Conservation (phyloP, 2,113 vertebrate genomes). For the Platichthys flesus region DNA sequence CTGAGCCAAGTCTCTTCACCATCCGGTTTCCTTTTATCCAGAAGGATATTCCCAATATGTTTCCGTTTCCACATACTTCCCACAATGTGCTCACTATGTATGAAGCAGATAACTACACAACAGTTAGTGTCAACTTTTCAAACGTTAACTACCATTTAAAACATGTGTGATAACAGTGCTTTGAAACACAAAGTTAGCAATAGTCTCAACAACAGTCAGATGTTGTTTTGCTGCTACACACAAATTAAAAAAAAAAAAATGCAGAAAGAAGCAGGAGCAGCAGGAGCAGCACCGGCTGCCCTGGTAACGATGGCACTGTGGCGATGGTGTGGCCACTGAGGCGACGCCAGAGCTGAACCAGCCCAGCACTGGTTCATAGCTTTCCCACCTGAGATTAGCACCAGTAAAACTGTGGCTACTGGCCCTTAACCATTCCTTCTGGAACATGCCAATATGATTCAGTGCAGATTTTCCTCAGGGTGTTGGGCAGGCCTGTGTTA, state of each 20-base stretch:
- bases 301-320: constrained; percentile 9
- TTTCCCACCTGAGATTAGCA: constrained; percentile 55
- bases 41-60: background rate
- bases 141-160: background rate
- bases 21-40: background rate
- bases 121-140: background rate
- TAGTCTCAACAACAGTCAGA: too few relatives aligned
- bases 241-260: too few relatives aligned
- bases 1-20: background rate
- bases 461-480: constrained; percentile 7
- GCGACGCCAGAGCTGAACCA: constrained; percentile 31
- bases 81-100: background rate
- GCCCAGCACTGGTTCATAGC: constrained; percentile 11
- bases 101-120: background rate
- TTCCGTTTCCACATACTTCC: background rate
- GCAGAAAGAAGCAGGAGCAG: too few relatives aligned
- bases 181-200: too few relatives aligned
- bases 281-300: background rate
- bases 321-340: constrained; percentile 43
- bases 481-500: constrained; percentile 3
- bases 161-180: background rate
- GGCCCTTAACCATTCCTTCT: constrained; percentile 39
- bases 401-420: constrained; percentile 26
- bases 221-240: too few relatives aligned
- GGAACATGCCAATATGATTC: constrained; percentile 11